Base-by-base conservation (phyloP, 2,888 invertebrate genomes). In the Leptinotarsa peninsularis region DNA sequence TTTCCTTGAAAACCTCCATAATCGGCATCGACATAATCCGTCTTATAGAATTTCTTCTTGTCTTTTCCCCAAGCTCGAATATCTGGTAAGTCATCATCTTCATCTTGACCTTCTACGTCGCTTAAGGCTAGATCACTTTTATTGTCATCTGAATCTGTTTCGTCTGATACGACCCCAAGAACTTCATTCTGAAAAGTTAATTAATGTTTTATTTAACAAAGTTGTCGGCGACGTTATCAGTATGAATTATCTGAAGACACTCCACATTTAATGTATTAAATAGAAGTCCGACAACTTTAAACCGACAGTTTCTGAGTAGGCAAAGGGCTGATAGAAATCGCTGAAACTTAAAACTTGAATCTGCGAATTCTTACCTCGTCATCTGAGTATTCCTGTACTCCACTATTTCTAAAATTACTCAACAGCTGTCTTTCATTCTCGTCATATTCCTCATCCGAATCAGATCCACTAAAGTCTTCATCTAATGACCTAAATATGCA, bases 21-120 rank as follows among this genome's bases (percentile, higher is more conserved):
- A 88, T 97, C 96, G 83, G 94, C 92, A 89, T 97, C 97, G 18
- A 96, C 93, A 88, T 95, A 96, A 89, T 97, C 97, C 0, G 96
- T 95, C 70, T 94, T 93, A 88, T 97, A 97, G 87, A 93, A 98
- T 52, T 91, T 90, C 75, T 90, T 91, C 83, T 94, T 94, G 81
- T 93, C 93, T 84, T 93, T 93, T 66, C 98, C 98, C 98, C 98
- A 98, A 23, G 96, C 96, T 88, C 94, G 93, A 3, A 92, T 90
- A 87, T 96, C 92, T 0, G 96, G 96, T 78, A 96, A 89, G 84
- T 93, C 92, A 86, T 92, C 92, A 83, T 93, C 92, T 78, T 91
- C 91, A 76, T 92, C 91, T 80, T 93, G 92, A 0, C 93, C 94
- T 86, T 96, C 96, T 14, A 96, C 91, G 88, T 97, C 96, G 88